A percentile compares a stretch with the other conserved stretches of the same genome.
These are phyloP conservation scores for Nibea albiflora DNA, from an alignment of 2,113 vertebrate species.

Conservation along the genomic window DNA sequence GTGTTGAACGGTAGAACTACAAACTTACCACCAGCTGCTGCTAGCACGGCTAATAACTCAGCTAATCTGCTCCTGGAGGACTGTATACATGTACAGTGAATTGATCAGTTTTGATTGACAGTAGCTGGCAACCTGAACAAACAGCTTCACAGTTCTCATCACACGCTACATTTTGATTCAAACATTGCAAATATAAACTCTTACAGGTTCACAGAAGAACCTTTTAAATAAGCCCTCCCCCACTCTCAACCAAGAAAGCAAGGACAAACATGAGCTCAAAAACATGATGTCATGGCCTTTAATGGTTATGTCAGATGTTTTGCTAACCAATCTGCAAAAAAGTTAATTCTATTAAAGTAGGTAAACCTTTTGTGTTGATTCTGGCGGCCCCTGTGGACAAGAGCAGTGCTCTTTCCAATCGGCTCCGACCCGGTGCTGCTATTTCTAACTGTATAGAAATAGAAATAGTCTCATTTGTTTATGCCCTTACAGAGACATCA, in stretches of 20 bases:
- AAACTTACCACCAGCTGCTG: not conserved
- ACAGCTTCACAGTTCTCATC: not conserved
- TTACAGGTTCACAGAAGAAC: not conserved
- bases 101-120: not conserved
- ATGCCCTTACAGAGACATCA: no score
- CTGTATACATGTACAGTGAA: not conserved
- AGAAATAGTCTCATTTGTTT: no score
- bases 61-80: not conserved
- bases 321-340: not conserved
- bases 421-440: no score
- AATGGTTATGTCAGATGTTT: not conserved
- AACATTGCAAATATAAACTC: not conserved
- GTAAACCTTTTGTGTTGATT: no score
- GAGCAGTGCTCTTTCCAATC: no score
- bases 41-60: not conserved
- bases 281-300: not conserved
- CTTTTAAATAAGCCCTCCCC: not conserved
- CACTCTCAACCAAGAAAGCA: not conserved
- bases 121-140: not conserved
- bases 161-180: no score
- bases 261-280: not conserved
- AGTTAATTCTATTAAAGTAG: slow-evolving; percentile 1
- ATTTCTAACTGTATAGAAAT: no score
- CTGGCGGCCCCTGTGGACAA: no score
- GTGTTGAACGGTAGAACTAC: not conserved